A percentile compares a stretch with the other conserved stretches of the same genome.
Evolutionary conservation across 2,113 vertebrate species (phyloP).

Genomic region (Tachysurus fulvidraco): DNA sequence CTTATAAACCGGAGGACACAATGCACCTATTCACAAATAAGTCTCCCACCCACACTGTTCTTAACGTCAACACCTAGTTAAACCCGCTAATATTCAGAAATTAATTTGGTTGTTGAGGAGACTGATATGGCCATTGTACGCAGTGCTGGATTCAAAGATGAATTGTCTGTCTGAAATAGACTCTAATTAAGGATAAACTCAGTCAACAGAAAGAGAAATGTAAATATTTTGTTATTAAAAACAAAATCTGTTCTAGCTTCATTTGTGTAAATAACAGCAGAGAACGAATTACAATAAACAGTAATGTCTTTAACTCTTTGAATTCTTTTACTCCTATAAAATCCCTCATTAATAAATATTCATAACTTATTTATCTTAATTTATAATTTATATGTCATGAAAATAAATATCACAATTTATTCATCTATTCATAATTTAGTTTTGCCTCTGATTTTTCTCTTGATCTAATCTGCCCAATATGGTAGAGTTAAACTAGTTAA

Average conservation of each 20-base stretch:
- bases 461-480: not conserved
- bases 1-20: slow-evolving; percentile 48
- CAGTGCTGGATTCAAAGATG: not conserved
- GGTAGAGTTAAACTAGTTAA: no score
- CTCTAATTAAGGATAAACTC: not conserved
- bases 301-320: not conserved
- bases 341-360: no score
- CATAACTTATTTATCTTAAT: no score
- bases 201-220: not conserved
- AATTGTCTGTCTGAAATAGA: not conserved
- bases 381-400: no score
- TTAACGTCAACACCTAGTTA: slow-evolving; percentile 8
- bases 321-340: not conserved
- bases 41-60: slow-evolving; percentile 51
- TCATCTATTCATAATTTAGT: no score
- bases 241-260: not conserved
- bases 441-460: not conserved
- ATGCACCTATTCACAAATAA: slow-evolving; percentile 54
- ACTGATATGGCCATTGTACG: not conserved
- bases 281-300: not conserved
- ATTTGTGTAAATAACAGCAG: not conserved
- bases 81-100: not conserved
- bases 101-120: not conserved
- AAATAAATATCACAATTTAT: no score
- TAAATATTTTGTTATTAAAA: not conserved